A percentile compares a stretch with the other conserved stretches of the same genome.
phyloP scores from a whole-genome alignment of 1,140 invertebrate genomes.

The Ectropis grisescens region DNA sequence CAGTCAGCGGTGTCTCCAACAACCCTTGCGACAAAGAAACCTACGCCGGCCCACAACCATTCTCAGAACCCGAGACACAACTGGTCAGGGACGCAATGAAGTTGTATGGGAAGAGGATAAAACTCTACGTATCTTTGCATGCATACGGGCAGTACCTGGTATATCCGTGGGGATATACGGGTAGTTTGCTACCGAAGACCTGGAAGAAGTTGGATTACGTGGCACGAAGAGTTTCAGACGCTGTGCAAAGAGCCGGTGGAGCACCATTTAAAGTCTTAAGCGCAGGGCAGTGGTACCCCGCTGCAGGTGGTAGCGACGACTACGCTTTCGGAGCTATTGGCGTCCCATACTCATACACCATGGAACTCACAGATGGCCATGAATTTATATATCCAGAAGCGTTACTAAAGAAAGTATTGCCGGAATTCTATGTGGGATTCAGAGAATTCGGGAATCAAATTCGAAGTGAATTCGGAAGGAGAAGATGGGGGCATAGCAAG shows the following conservation, averaged over 20 bases:
- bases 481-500: background rate
- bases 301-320: conserved; percentile 79
- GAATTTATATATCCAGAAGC: conserved; percentile 52
- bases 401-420: conserved; percentile 24
- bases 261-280: conserved; percentile 64
- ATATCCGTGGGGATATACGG: conserved; percentile 73
- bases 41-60: conserved; percentile 77
- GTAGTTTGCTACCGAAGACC: conserved; percentile 32
- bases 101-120: conserved; percentile 63
- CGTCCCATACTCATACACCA: conserved; percentile 77
- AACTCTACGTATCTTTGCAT: conserved; percentile 79
- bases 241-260: conserved; percentile 52
- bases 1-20: conserved; percentile 72
- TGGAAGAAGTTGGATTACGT: conserved; percentile 42
- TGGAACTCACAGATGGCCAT: conserved; percentile 73
- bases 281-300: conserved; percentile 71
- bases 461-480: conserved; percentile 34
- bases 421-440: conserved; percentile 55
- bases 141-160: conserved; percentile 75
- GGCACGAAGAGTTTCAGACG: conserved; percentile 40
- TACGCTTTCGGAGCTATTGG: conserved; percentile 75
- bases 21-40: conserved; percentile 78
- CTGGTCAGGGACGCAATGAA: conserved; percentile 73
- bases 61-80: conserved; percentile 82
- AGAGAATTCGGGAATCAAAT: conserved; percentile 36